phyloP scores from a whole-genome alignment of 2,113 vertebrate species.

The Sardina pilchardus region DNA sequence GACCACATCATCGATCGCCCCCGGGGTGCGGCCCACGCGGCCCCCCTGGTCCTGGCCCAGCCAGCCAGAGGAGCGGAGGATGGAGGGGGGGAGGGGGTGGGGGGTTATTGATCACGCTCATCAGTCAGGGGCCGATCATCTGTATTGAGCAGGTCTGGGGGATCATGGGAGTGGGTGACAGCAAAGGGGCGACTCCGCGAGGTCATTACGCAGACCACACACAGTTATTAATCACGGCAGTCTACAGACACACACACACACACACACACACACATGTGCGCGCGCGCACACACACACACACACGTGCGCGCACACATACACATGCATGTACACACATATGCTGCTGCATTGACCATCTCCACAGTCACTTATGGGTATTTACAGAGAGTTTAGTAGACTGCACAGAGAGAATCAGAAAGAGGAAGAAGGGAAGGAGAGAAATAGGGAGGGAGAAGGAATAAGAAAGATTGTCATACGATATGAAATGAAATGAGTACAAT shows the following conservation, averaged over 20 bases:
- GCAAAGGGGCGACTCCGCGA: background rate
- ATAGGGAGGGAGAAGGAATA: background rate
- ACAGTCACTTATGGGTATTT: background rate
- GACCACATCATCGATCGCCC: background rate
- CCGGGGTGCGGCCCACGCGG: background rate
- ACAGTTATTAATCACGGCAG: constrained; percentile 33
- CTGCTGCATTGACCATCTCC: background rate
- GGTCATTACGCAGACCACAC: constrained; percentile 28
- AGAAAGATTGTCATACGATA: background rate
- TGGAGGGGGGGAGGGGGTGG: no score
- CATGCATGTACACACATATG: background rate
- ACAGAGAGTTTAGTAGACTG: background rate
- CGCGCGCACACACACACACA: background rate
- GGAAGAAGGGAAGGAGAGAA: background rate
- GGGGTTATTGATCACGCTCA: constrained; percentile 21
- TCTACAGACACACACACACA: constrained; percentile 26
- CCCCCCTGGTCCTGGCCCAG: no score
- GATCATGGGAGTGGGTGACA: background rate
- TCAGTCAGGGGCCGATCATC: constrained; percentile 16
- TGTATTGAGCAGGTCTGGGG: constrained; percentile 19
- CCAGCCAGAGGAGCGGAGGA: no score
- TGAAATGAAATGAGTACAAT: background rate
- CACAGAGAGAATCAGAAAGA: background rate
- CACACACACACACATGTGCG: background rate
- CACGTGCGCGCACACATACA: no score